phyloP scores from a whole-genome alignment of 2,797 vertebrate species.

The Lycodopsis pacificus region DNA sequence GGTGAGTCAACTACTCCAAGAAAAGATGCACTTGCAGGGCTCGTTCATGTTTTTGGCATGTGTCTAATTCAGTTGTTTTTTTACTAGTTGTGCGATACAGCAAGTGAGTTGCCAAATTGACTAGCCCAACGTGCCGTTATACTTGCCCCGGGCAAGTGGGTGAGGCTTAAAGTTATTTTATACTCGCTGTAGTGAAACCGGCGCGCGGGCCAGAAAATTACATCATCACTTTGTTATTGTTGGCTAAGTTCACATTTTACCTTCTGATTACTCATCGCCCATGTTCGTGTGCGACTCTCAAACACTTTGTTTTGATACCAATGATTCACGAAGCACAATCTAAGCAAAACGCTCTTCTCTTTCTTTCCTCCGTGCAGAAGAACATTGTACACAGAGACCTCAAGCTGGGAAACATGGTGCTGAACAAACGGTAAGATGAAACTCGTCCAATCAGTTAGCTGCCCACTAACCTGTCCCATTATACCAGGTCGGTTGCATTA shows the following conservation, averaged over 20 bases:
- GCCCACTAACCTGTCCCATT: slow-evolving; percentile 29
- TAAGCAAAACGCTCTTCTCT: slow-evolving; percentile 50
- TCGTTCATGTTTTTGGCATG: too few species aligned
- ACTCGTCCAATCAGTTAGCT: slow-evolving; percentile 21
- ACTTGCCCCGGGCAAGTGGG: background rate
- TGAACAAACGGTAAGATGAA: slow-evolving; percentile 94
- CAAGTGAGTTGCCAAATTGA: background rate
- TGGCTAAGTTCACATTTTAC: slow-evolving; percentile 32
- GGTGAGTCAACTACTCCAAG: slow-evolving; percentile 76
- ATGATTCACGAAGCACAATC: slow-evolving; percentile 55
- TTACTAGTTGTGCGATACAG: too few species aligned
- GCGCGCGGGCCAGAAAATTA: too few species aligned
- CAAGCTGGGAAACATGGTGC: slow-evolving; percentile 99
- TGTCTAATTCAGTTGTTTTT: too few species aligned
- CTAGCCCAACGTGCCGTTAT: background rate
- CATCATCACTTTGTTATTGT: slow-evolving; percentile 36
- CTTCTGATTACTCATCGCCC: slow-evolving; percentile 65
- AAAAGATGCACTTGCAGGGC: background rate
- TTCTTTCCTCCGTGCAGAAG: slow-evolving; percentile 88
- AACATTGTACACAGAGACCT: slow-evolving; percentile 99
- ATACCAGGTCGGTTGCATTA: slow-evolving; percentile 41
- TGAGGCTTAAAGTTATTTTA: background rate
- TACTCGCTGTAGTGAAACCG: too few species aligned
- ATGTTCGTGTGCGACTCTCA: slow-evolving; percentile 60
- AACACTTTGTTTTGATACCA: slow-evolving; percentile 61